Evolutionary conservation across 1,140 invertebrate genomes (phyloP).

Genomic region (Euwallacea similis): DNA sequence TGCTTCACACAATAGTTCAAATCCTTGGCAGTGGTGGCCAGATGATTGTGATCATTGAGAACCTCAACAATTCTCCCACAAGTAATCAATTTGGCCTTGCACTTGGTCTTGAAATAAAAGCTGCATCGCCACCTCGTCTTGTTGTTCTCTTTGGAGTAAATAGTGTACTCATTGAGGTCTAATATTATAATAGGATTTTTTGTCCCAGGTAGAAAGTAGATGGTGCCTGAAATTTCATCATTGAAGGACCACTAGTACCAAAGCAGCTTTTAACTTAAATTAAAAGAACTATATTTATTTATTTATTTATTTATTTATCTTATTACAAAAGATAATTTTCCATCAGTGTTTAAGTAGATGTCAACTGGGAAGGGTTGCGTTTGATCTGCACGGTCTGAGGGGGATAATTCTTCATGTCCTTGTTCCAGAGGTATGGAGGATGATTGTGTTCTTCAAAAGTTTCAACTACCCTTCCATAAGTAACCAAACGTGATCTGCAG

Average conservation of each 20-base stretch:
- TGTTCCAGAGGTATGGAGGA: constrained; percentile 1
- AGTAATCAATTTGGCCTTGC: constrained; percentile 42
- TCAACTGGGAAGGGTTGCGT: too few species aligned
- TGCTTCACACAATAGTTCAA: constrained; percentile 32
- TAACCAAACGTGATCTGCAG: constrained; percentile 42
- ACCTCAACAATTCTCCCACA: constrained; percentile 38
- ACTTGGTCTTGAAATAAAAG: constrained; percentile 46
- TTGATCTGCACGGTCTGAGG: too few species aligned
- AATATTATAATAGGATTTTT: constrained; percentile 45
- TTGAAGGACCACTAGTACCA: too few species aligned
- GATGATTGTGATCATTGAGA: constrained; percentile 41
- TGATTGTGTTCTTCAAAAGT: constrained; percentile 42
- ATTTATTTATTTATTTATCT: too few species aligned
- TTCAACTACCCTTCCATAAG: constrained; percentile 38
- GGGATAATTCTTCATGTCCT: constrained; percentile 10
- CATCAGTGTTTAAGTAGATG: too few species aligned
- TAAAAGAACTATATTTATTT: too few species aligned
- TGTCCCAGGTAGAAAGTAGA: constrained; percentile 42
- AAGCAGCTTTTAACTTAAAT: too few species aligned
- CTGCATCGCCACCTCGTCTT: constrained; percentile 37
- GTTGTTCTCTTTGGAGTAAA: constrained; percentile 32
- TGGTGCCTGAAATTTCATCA: constrained; percentile 27
- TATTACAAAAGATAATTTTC: too few species aligned
- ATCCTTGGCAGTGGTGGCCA: constrained; percentile 10
- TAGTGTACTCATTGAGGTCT: constrained; percentile 40